Conservation (phyloP, 2,888 invertebrate species). For the Agrenia bidenticulata region DNA sequence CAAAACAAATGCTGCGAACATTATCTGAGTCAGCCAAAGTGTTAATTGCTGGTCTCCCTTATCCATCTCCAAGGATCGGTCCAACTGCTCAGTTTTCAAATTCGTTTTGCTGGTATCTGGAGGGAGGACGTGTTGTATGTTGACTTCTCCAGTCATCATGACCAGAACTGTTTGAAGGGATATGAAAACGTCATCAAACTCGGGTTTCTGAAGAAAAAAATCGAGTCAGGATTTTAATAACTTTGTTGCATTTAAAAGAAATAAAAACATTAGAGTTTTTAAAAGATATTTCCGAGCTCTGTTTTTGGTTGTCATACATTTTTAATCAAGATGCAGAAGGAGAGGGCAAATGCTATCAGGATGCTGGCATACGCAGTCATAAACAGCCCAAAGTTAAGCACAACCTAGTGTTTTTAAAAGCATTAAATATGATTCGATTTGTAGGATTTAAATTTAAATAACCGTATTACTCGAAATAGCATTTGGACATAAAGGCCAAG, state of each 20-base stretch:
- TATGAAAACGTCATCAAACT: constrained; percentile 60
- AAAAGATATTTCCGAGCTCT: no score
- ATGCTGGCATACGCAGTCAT: constrained; percentile 77
- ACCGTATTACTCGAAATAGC: constrained; percentile 55
- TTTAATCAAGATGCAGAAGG: constrained; percentile 78
- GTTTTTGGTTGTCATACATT: no score
- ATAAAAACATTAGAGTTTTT: no score
- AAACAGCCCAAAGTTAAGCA: constrained; percentile 77
- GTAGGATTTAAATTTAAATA: no score
- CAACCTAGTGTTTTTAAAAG: no score
- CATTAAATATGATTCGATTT: no score
- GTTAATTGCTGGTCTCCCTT: no score
- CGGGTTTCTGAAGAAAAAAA: not conserved
- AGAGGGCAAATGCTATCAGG: constrained; percentile 75
- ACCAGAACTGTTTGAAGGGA: constrained; percentile 75
- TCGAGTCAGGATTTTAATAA: no score
- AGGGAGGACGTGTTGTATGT: constrained; percentile 55
- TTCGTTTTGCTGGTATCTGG: no score
- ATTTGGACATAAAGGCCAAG: constrained; percentile 85
- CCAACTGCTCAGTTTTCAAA: no score
- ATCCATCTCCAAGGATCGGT: no score
- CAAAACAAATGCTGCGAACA: constrained; percentile 46
- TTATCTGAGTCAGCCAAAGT: constrained; percentile 37
- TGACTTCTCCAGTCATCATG: constrained; percentile 86
- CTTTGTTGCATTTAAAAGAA: no score